Percentiles rank a stretch among this genome's conserved stretches.
phyloP scores from a whole-genome alignment of 2,888 invertebrate species.

The Entomobrya multifasciata region DNA sequence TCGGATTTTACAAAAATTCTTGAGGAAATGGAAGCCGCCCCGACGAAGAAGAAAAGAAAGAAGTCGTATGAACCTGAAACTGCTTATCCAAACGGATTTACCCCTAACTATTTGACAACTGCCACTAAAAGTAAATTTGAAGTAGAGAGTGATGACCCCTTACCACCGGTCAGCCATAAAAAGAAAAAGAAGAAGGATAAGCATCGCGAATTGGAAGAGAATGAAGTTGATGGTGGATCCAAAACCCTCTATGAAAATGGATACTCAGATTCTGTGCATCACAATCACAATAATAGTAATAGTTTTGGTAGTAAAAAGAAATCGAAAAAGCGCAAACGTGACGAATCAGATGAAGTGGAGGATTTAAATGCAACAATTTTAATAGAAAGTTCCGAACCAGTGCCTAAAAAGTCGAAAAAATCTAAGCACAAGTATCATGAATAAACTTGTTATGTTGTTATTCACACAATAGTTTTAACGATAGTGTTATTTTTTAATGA shows the following conservation, averaged over 20 bases:
- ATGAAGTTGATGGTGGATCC: slow-evolving; percentile 28
- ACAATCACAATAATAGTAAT: background rate
- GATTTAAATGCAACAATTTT: background rate
- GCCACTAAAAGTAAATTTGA: too few relatives aligned
- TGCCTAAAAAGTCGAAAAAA: slow-evolving; percentile 38
- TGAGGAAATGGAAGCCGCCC: slow-evolving; percentile 41
- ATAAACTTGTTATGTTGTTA: background rate
- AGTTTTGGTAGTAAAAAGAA: slow-evolving; percentile 47
- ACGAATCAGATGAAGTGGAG: slow-evolving; percentile 46
- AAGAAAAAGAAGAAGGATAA: too few relatives aligned
- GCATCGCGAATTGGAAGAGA: background rate
- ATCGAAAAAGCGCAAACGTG: slow-evolving; percentile 65
- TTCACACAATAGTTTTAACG: background rate
- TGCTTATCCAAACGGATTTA: background rate
- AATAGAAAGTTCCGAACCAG: slow-evolving; percentile 5
- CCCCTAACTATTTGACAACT: too few relatives aligned
- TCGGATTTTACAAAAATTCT: slow-evolving; percentile 58
- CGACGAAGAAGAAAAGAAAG: slow-evolving; percentile 51
- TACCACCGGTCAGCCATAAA: too few relatives aligned
- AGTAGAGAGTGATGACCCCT: too few relatives aligned
- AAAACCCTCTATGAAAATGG: background rate
- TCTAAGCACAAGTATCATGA: background rate
- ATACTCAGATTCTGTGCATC: background rate
- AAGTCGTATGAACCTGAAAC: background rate
- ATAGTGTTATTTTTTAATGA: too few relatives aligned